phyloP scores from a whole-genome alignment of 2,888 invertebrate genomes.

The Drosophila setosimentum region DNA sequence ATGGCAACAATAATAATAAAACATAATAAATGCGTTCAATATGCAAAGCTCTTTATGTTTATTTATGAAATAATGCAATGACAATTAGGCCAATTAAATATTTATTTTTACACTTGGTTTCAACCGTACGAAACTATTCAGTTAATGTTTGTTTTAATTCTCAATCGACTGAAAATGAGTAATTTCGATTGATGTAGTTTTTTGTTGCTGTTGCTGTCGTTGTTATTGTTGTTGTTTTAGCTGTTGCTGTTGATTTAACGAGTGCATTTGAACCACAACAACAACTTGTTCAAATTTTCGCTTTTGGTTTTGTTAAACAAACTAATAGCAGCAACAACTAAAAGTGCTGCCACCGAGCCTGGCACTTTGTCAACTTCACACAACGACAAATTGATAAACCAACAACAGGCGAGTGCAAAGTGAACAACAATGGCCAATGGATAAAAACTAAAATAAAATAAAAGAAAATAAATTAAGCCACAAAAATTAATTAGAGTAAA shows the following conservation, averaged over 20 bases:
- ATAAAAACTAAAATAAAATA: conserved; percentile 20
- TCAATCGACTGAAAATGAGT: conserved; percentile 38
- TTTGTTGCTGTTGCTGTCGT: conserved; percentile 3
- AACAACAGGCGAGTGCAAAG: conserved; percentile 47
- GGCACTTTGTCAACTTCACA: conserved; percentile 67
- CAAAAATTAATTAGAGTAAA: conserved; percentile 74
- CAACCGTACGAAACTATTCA: conserved; percentile 33
- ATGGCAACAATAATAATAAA: conserved; percentile 37
- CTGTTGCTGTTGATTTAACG: conserved; percentile 44
- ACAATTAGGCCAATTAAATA: conserved; percentile 72
- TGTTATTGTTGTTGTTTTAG: conserved; percentile 20
- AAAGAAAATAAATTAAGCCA: conserved; percentile 61
- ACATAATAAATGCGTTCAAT: conserved; percentile 50
- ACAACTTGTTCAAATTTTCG: conserved; percentile 61
- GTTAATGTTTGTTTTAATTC: conserved; percentile 51
- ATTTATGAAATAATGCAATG: conserved; percentile 69
- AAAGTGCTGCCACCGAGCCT: conserved; percentile 48
- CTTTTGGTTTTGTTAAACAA: conserved; percentile 58
- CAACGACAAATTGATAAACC: conserved; percentile 58
- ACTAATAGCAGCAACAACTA: conserved; percentile 42
- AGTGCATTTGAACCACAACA: conserved; percentile 53
- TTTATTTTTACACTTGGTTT: conserved; percentile 68
- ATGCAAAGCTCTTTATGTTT: conserved; percentile 57
- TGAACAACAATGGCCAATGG: conserved; percentile 40
- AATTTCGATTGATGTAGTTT: conserved; percentile 19